phyloP scores from a whole-genome alignment of 2,888 invertebrate species.

The Psylliodes chrysocephalus region DNA sequence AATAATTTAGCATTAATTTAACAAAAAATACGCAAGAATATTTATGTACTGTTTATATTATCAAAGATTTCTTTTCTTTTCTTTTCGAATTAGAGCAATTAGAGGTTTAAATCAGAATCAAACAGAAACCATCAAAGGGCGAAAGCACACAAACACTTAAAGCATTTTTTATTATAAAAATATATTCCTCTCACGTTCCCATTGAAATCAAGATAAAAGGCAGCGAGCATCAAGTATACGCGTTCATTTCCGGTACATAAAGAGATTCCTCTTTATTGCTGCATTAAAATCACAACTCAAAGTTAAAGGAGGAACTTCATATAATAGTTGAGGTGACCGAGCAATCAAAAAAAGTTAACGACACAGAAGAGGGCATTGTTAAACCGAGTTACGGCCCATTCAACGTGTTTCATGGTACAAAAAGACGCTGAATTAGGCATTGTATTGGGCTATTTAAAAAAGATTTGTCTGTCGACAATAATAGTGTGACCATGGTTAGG shows the following conservation, averaged over 20 bases:
- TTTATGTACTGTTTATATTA: no score
- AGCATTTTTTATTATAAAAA: conserved; percentile 3
- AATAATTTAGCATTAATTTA: no score
- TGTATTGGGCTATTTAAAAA: neutral
- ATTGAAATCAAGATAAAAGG: conserved; percentile 17
- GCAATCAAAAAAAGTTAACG: neutral
- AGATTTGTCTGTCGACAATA: neutral
- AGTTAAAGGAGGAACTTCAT: neutral
- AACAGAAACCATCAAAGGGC: no score
- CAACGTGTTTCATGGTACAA: neutral
- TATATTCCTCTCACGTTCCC: conserved; percentile 19
- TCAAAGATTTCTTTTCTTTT: no score
- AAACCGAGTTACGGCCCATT: neutral
- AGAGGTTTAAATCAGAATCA: no score
- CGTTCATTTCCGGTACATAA: conserved; percentile 20
- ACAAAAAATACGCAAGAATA: no score
- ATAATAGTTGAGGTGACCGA: neutral
- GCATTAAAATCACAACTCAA: neutral
- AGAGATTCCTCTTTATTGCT: neutral
- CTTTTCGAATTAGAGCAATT: no score
- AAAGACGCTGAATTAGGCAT: neutral
- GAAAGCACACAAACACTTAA: no score
- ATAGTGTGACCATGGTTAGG: no score
- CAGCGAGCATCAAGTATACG: conserved; percentile 5
- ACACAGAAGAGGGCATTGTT: neutral